A percentile compares a stretch with the other conserved stretches of the same genome.
These are phyloP conservation scores for Tetranychus urticae DNA, from an alignment of 1,140 invertebrate genomes.

Conservation along the genomic window DNA sequence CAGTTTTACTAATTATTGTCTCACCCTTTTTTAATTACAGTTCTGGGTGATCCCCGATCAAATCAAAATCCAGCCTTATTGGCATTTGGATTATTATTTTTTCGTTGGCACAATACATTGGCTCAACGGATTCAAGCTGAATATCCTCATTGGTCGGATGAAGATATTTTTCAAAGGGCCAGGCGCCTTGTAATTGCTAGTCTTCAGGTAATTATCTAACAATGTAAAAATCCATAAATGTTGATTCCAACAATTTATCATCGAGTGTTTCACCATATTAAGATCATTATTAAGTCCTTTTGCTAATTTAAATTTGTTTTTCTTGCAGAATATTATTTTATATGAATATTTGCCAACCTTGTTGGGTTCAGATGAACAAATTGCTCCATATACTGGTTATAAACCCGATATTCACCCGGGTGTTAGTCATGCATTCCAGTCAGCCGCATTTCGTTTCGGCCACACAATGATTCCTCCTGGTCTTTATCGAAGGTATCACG, in stretches of 20 bases:
- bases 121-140: slow-evolving; percentile 46
- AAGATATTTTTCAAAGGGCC: slow-evolving; percentile 75
- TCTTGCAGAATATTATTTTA: slow-evolving; percentile 69
- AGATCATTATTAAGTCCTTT: background rate
- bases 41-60: slow-evolving; percentile 77
- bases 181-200: slow-evolving; percentile 71
- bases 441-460: slow-evolving; percentile 87
- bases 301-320: slow-evolving; percentile 1
- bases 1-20: no score
- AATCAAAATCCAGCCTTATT: slow-evolving; percentile 92
- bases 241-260: background rate
- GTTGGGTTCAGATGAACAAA: slow-evolving; percentile 20
- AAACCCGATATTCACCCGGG: slow-evolving; percentile 80
- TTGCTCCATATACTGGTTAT: slow-evolving; percentile 31
- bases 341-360: slow-evolving; percentile 90
- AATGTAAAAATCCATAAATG: background rate
- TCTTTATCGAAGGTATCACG: slow-evolving; percentile 36
- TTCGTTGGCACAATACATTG: slow-evolving; percentile 84
- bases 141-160: slow-evolving; percentile 71
- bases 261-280: background rate
- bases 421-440: slow-evolving; percentile 88
- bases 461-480: slow-evolving; percentile 87
- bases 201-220: slow-evolving; percentile 42
- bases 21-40: slow-evolving; percentile 25
- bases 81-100: slow-evolving; percentile 73